phyloP scores from a whole-genome alignment of 2,113 vertebrate species.

The Carlito syrichta region DNA sequence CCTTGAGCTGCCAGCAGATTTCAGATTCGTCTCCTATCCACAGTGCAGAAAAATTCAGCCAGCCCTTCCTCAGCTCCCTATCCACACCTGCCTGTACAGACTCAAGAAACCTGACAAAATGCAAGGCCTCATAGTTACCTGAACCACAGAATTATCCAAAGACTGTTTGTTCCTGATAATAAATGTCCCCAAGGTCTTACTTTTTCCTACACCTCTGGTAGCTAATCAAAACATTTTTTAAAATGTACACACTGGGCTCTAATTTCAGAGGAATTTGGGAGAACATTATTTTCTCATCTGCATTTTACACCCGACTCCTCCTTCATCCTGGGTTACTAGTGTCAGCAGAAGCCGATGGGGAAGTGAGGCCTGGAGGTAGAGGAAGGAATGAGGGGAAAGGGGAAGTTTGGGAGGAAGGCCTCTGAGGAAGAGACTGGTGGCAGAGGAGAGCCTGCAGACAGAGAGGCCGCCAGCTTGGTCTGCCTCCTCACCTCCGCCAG shows the following conservation, averaged over 20 bases:
- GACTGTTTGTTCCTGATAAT: not conserved
- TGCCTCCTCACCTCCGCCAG: not conserved
- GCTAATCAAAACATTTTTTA: not conserved
- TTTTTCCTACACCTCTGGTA: not conserved
- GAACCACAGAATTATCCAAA: not conserved
- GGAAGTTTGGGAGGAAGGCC: constrained; percentile 55
- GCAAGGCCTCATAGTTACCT: not conserved
- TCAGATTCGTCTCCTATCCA: not conserved
- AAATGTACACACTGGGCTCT: not conserved
- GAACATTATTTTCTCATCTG: not conserved
- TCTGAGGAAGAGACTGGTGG: not conserved
- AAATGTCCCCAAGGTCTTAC: not conserved
- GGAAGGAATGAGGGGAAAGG: constrained; percentile 32
- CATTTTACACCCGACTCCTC: not conserved
- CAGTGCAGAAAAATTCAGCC: not conserved
- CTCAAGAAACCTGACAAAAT: not conserved
- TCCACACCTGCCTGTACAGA: not conserved
- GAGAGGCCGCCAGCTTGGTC: not conserved
- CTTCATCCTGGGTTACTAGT: constrained; percentile 5
- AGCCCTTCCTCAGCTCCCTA: not conserved
- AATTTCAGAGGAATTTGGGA: not conserved
- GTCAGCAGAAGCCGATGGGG: constrained; percentile 67
- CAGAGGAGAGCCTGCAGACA: not conserved
- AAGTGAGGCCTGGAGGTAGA: constrained; percentile 49
- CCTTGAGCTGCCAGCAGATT: not conserved